phyloP scores from a whole-genome alignment of 2,888 invertebrate species.

The Drosophila antonietae region DNA sequence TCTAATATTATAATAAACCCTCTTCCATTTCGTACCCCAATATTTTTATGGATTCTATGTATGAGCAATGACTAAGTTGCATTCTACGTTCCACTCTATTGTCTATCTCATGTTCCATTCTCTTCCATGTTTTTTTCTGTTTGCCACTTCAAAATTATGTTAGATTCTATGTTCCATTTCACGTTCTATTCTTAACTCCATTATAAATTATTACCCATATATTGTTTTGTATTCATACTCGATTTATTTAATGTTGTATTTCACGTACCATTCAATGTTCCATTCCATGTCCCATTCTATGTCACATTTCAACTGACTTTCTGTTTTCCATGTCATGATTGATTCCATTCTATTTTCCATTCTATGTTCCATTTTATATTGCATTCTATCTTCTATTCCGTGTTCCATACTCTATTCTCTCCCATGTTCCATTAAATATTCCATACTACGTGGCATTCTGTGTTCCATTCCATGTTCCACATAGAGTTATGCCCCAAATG shows the following conservation, averaged over 20 bases:
- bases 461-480: not conserved
- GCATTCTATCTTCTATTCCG: not conserved
- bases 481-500: constrained; percentile 34
- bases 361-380: not conserved
- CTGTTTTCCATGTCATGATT: no score
- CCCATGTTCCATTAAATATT: not conserved
- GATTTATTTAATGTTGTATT: not conserved
- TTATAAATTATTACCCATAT: no score
- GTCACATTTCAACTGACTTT: no score
- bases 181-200: not conserved
- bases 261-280: not conserved
- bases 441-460: no score
- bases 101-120: not conserved
- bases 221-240: no score
- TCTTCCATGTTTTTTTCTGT: not conserved
- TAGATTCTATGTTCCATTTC: not conserved
- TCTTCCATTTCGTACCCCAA: no score
- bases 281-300: not conserved
- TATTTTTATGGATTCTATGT: no score
- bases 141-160: not conserved
- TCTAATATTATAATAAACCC: no score
- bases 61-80: no score
- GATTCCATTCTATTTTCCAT: not conserved
- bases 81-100: not conserved
- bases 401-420: not conserved